These are phyloP conservation scores for Pampusana beccarii DNA, from an alignment of 2,113 vertebrate genomes.

Conservation along the genomic window DNA sequence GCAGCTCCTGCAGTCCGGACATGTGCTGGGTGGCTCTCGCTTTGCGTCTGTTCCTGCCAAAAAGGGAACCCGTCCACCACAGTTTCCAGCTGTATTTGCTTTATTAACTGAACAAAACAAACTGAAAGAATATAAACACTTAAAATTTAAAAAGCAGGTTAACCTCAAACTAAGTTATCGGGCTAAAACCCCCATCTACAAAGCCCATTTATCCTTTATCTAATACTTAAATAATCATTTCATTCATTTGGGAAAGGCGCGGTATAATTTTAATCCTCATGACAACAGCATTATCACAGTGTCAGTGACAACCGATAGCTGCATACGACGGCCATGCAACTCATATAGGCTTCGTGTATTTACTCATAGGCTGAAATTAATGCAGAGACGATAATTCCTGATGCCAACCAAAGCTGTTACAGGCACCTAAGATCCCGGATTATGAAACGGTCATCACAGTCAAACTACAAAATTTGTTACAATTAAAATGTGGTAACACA, in stretches of 20 bases:
- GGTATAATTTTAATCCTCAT: background rate
- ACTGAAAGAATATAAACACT: background rate
- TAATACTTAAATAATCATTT: background rate
- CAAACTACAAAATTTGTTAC: background rate
- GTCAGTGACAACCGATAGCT: background rate
- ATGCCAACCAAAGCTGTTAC: background rate
- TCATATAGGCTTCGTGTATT: background rate
- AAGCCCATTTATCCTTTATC: background rate
- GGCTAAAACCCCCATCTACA: background rate
- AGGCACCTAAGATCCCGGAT: background rate
- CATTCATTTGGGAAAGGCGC: background rate
- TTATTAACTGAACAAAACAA: background rate
- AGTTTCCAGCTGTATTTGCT: background rate
- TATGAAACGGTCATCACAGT: background rate
- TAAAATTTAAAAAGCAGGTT: background rate
- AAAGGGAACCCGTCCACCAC: rapidly evolving
- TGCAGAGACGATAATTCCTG: rapidly evolving
- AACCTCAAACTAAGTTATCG: background rate
- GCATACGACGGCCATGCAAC: rapidly evolving
- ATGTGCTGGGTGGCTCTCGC: rapidly evolving
- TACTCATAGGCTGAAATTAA: background rate
- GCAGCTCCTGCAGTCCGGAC: background rate
- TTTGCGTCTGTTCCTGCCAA: background rate
- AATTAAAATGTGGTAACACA: background rate
- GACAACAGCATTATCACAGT: background rate